Base-by-base conservation (phyloP, 2,113 vertebrate genomes). In the Isurus oxyrinchus region DNA sequence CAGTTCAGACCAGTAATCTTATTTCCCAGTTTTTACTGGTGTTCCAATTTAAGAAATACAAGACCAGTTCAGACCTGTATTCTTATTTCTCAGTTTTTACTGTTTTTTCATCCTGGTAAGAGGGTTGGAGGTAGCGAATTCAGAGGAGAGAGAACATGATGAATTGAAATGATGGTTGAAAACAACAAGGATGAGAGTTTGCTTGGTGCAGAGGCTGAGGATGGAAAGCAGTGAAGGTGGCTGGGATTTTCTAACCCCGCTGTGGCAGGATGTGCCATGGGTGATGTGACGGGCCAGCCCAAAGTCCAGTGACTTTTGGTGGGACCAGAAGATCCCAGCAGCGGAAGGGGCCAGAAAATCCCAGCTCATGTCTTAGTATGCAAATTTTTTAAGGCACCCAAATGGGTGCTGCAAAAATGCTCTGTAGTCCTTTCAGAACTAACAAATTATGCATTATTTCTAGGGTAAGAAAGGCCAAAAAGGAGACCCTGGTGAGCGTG, bases 391-490 rank as follows among this genome's bases (percentile, higher is more conserved):
- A n/a, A 35, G 31, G 72, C 35, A 13, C 10, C n/a, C 25, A 0
- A 13, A 76, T 35, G 31, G 10, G 10, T 95, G 66, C 44, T 55
- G 14, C 11, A 55, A 72, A 72, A 55, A 95, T 72, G 4, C 66
- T 63, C 59, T 21, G 23, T 2, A 27, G 3, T 55, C 27, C 44
- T 95, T 44, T 55, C 27, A 76, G 35, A 76, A 55, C 25, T 95
- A 69, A 95, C 44, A 8, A 7, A 5, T 44, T 27, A 11, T 49
- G 23, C 67, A 49, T 55, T 5, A 95, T 96, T 97, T 96, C 96
- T 95, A 99, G 98, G 98, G 98, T 76, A 98, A 96, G 97, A 98
- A 97, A 67, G 98, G 98, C 25, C 97, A 97, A 95, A 97, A 96
- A 97, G 98, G 98, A 96, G 97, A 97, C 94, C 57, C 96, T 25